A percentile compares a stretch with the other conserved stretches of the same genome.
These are phyloP conservation scores for Acrobasis repandana DNA, from an alignment of 2,888 invertebrate species.

Conservation along the genomic window DNA sequence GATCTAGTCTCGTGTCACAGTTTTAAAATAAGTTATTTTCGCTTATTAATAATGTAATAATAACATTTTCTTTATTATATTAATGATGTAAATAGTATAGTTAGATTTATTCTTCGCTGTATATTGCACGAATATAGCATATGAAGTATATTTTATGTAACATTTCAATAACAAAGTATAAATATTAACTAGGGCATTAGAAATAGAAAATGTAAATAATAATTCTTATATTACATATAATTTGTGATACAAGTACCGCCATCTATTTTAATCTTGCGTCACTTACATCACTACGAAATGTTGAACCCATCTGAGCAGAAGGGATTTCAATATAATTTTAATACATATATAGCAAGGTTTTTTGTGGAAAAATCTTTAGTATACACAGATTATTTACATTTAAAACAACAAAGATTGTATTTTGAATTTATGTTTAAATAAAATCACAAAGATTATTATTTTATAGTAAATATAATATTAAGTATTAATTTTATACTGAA, in stretches of 20 bases:
- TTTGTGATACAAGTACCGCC: conserved; percentile 15
- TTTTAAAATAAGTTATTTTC: conserved; percentile 76
- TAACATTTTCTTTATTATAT: conserved; percentile 32
- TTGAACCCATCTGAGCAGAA: background rate
- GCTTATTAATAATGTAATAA: conserved; percentile 41
- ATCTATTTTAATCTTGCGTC: conserved; percentile 14
- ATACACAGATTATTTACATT: background rate
- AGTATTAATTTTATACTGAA: too few species aligned
- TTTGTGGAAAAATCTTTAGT: background rate
- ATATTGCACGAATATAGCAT: conserved; percentile 41
- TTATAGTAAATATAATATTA: background rate
- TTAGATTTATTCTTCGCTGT: conserved; percentile 35
- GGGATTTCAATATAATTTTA: background rate
- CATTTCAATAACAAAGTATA: conserved; percentile 27
- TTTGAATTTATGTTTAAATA: background rate
- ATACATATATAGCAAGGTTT: background rate
- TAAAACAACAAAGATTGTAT: background rate
- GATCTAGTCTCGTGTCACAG: conserved; percentile 81
- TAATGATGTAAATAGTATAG: conserved; percentile 35
- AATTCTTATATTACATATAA: too few species aligned
- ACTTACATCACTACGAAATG: conserved; percentile 2
- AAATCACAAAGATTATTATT: background rate
- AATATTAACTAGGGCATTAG: conserved; percentile 21
- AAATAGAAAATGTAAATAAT: conserved; percentile 32
- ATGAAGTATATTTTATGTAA: conserved; percentile 14